These are phyloP conservation scores for Gadus chalcogrammus DNA, from an alignment of 2,113 vertebrate genomes.

Conservation along the genomic window DNA sequence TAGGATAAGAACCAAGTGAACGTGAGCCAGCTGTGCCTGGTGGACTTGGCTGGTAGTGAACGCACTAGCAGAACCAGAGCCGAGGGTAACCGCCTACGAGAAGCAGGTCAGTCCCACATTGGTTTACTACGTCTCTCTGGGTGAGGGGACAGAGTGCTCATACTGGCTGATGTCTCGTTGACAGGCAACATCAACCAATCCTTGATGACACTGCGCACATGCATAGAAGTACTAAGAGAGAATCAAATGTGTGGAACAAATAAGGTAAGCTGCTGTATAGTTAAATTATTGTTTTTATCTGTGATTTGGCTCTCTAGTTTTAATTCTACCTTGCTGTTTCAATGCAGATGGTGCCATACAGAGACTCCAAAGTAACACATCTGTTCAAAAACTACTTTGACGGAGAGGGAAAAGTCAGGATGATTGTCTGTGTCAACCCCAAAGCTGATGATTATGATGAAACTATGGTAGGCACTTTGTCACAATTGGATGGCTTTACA, in stretches of 20 bases:
- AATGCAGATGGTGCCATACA: slow-evolving; percentile 93
- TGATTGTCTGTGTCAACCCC: slow-evolving; percentile 96
- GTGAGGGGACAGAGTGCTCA: background rate
- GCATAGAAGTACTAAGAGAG: slow-evolving; percentile 92
- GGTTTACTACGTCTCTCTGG: background rate
- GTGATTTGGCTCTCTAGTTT: background rate
- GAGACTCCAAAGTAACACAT: slow-evolving; percentile 96
- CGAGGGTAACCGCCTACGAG: slow-evolving; percentile 87
- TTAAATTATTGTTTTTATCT: too few relatives aligned
- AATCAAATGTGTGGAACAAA: slow-evolving; percentile 93
- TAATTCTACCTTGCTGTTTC: background rate
- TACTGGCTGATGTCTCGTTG: background rate
- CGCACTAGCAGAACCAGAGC: slow-evolving; percentile 91
- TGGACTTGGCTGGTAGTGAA: slow-evolving; percentile 95
- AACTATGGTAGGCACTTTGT: slow-evolving; percentile 79
- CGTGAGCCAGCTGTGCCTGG: slow-evolving; percentile 90
- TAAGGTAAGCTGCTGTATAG: slow-evolving; percentile 72
- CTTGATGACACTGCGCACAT: slow-evolving; percentile 91
- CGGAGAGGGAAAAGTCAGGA: slow-evolving; percentile 93
- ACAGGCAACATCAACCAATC: slow-evolving; percentile 98
- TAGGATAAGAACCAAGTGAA: slow-evolving; percentile 91
- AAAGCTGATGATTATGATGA: slow-evolving; percentile 97
- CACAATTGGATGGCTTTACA: background rate
- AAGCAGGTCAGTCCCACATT: slow-evolving; percentile 76
- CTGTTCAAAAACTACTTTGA: slow-evolving; percentile 99